Conservation (phyloP, 2,797 vertebrate genomes). For the Phyllotis vaccarum region DNA sequence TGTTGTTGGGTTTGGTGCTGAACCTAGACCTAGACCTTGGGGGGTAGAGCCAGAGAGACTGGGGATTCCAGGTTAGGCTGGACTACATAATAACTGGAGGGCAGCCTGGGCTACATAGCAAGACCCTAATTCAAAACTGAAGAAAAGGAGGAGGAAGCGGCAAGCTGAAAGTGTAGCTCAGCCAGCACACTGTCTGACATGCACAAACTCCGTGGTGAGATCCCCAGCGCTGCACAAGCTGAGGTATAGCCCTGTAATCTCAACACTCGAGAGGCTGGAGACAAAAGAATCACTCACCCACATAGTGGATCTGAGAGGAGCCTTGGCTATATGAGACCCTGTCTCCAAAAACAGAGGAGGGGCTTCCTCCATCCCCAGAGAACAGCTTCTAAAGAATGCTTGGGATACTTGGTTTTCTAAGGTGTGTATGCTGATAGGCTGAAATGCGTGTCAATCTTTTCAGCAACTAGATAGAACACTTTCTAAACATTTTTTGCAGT, state of each 20-base stretch:
- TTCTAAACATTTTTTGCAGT: background rate
- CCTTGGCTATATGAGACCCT: background rate
- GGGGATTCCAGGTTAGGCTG: background rate
- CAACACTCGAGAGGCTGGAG: background rate
- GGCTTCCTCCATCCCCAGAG: background rate
- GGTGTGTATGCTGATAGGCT: background rate
- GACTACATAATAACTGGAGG: background rate
- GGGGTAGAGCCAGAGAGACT: background rate
- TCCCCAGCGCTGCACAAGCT: background rate
- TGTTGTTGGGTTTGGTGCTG: background rate
- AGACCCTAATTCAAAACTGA: background rate
- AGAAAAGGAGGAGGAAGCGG: no score
- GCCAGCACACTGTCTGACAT: rapidly evolving
- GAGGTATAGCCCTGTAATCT: background rate
- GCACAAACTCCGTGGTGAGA: background rate
- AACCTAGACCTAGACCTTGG: background rate
- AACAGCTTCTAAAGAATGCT: background rate
- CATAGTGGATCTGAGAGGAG: no score
- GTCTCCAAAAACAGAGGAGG: background rate
- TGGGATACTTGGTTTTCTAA: background rate
- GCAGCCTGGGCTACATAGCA: background rate
- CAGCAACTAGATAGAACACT: background rate
- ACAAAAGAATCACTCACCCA: background rate
- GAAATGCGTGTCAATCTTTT: background rate
- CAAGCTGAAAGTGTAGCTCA: no score